These are phyloP conservation scores for Hoplodrina ambigua DNA, from an alignment of 2,888 invertebrate species.

Conservation along the genomic window DNA sequence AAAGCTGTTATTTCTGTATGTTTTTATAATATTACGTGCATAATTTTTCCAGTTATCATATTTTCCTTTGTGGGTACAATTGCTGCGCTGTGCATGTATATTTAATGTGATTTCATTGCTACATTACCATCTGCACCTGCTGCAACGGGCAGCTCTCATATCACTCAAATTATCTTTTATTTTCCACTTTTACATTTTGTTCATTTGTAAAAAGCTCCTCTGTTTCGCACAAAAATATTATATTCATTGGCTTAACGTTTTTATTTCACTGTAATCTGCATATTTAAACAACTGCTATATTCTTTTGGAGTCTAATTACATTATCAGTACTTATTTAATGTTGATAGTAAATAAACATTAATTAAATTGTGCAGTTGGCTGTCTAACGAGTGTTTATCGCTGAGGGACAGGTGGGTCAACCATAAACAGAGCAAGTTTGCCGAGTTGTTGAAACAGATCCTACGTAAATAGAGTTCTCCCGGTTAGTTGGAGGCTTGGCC, in stretches of 20 bases:
- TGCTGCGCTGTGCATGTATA: slow-evolving; percentile 35
- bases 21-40: slow-evolving; percentile 13
- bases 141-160: slow-evolving; percentile 15
- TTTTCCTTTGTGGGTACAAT: slow-evolving; percentile 41
- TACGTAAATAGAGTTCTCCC: slow-evolving; percentile 73
- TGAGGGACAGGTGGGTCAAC: slow-evolving; percentile 73
- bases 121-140: slow-evolving; percentile 46
- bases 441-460: slow-evolving; percentile 71
- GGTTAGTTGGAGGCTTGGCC: slow-evolving; percentile 64
- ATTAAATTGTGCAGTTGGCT: slow-evolving; percentile 60
- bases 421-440: slow-evolving; percentile 76
- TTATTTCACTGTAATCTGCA: slow-evolving; percentile 3
- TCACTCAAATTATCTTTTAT: slow-evolving; percentile 50
- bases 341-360: slow-evolving; percentile 52
- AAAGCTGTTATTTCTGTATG: not conserved
- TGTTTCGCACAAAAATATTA: slow-evolving; percentile 30
- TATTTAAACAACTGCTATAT: slow-evolving; percentile 14
- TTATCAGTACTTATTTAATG: slow-evolving; percentile 18
- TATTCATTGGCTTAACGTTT: slow-evolving; percentile 19
- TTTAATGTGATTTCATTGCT: slow-evolving; percentile 41
- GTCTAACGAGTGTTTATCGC: slow-evolving; percentile 67
- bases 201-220: slow-evolving; percentile 21
- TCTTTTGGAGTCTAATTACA: slow-evolving; percentile 19
- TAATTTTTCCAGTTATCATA: slow-evolving; percentile 35
- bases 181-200: slow-evolving; percentile 37